phyloP scores from a whole-genome alignment of 1,140 invertebrate species.

The Cheumatopsyche charites region DNA sequence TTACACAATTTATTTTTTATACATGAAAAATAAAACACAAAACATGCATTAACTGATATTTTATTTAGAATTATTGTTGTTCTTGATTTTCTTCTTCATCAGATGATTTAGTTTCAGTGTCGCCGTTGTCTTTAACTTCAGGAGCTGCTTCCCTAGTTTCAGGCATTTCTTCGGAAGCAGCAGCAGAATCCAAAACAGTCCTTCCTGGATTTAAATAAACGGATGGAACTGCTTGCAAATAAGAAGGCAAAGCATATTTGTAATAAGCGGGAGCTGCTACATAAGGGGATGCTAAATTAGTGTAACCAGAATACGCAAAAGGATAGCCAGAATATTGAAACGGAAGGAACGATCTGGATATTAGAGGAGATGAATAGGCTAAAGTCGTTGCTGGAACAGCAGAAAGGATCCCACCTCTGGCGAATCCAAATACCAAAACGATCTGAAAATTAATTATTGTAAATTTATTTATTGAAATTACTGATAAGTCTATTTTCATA shows the following conservation, averaged over 20 bases:
- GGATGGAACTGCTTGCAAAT: conserved; percentile 5
- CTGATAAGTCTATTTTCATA: no score
- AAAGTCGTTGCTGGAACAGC: background rate
- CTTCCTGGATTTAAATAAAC: background rate
- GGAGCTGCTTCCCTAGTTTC: background rate
- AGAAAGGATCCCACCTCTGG: background rate
- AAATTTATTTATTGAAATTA: no score
- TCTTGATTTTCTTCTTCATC: conserved; percentile 6
- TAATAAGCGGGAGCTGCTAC: conserved; percentile 38
- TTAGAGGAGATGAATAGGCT: background rate
- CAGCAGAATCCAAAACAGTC: background rate
- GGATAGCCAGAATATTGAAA: conserved; percentile 11
- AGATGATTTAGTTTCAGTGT: background rate
- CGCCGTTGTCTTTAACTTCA: background rate
- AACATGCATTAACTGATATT: no score
- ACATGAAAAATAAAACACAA: no score
- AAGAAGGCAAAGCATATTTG: conserved; percentile 10
- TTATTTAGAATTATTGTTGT: no score
- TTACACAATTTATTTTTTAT: no score
- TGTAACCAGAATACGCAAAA: conserved; percentile 10
- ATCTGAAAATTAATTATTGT: background rate
- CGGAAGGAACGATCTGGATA: background rate
- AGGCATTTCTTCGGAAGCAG: background rate
- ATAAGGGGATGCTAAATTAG: conserved; percentile 29
- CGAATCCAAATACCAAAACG: background rate